Evolutionary conservation across 2,113 vertebrate species (phyloP).

Genomic region (Rhegmatorhina hoffmannsi): DNA sequence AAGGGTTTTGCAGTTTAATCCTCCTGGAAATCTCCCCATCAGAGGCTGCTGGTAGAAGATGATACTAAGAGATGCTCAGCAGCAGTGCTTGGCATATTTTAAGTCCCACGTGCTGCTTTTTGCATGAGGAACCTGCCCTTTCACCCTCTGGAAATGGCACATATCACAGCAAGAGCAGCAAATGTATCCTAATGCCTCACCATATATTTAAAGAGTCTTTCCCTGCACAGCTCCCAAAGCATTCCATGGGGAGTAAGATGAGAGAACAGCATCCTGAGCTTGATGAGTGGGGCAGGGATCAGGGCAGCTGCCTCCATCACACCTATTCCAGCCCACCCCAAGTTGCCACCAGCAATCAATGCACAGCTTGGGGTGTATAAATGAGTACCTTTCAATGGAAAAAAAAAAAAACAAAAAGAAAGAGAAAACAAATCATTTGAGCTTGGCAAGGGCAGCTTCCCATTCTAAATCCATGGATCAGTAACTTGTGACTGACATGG

Average conservation of each 20-base stretch:
- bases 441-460: background rate
- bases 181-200: background rate
- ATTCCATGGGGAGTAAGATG: fast-evolving
- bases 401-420: background rate
- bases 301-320: background rate
- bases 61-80: background rate
- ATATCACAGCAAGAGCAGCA: background rate
- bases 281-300: background rate
- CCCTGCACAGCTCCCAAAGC: background rate
- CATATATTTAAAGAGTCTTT: background rate
- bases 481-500: fast-evolving
- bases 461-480: background rate
- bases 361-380: fast-evolving
- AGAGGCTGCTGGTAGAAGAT: constrained; percentile 24
- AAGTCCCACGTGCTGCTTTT: background rate
- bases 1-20: constrained; percentile 59
- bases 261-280: background rate
- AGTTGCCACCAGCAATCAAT: fast-evolving
- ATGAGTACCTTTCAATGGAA: background rate
- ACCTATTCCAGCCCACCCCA: background rate
- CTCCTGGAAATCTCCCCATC: constrained; percentile 57
- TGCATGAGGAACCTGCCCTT: background rate
- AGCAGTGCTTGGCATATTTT: background rate
- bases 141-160: background rate
- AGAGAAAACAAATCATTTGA: background rate